Evolutionary conservation across 1,140 invertebrate species (phyloP).

Genomic region (Drosophila carrolli): DNA sequence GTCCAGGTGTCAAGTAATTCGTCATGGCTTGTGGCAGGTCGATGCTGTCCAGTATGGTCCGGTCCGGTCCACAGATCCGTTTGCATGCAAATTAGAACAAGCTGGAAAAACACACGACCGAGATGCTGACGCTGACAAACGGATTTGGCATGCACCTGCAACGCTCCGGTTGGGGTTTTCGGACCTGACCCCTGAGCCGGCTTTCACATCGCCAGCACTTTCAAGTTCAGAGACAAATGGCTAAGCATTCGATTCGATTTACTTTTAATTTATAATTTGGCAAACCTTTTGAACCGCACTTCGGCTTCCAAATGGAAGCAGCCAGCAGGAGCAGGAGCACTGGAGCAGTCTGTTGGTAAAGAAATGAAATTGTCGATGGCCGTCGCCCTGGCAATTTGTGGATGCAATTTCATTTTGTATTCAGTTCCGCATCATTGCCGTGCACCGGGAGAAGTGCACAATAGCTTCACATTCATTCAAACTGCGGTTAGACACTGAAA

Average conservation of each 20-base stretch:
- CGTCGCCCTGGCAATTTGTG: constrained; percentile 69
- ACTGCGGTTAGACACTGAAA: not conserved
- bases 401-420: constrained; percentile 77
- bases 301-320: constrained; percentile 61
- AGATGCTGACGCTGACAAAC: constrained; percentile 56
- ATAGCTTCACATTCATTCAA: constrained; percentile 2
- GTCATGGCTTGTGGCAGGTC: constrained; percentile 70
- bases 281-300: constrained; percentile 73
- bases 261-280: constrained; percentile 82
- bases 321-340: not conserved
- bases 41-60: constrained; percentile 21
- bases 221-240: constrained; percentile 80
- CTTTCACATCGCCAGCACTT: constrained; percentile 73
- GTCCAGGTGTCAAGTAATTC: constrained; percentile 72
- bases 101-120: constrained; percentile 67
- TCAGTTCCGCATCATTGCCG: constrained; percentile 76
- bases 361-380: constrained; percentile 78
- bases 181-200: constrained; percentile 61
- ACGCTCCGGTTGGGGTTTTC: constrained; percentile 7
- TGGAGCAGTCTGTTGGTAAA: constrained; percentile 8
- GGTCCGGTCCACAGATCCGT: constrained; percentile 72
- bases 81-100: constrained; percentile 81
- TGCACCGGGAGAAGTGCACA: constrained; percentile 23
- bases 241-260: constrained; percentile 79
- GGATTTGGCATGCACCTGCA: constrained; percentile 77